Evolutionary conservation across 2,888 invertebrate genomes (phyloP).

Genomic region (Cosmopolites sordidus): DNA sequence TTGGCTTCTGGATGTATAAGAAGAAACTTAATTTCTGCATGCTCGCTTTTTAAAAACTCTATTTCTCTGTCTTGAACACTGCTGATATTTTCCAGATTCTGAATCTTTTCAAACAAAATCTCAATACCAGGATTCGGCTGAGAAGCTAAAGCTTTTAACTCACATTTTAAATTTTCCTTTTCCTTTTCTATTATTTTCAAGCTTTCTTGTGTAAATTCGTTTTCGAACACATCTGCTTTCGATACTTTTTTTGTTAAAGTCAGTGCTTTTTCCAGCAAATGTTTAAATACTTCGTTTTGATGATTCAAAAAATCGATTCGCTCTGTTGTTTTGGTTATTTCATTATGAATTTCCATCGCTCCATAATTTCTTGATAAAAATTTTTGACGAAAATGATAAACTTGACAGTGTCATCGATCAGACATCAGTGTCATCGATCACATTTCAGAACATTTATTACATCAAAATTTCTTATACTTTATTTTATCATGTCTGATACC

Average conservation of each 20-base stretch:
- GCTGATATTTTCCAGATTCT: slow-evolving; percentile 25
- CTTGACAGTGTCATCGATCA: too few relatives aligned
- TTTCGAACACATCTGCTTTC: slow-evolving; percentile 17
- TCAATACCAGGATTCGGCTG: slow-evolving; percentile 14
- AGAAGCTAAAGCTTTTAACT: slow-evolving; percentile 22
- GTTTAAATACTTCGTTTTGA: slow-evolving; percentile 32
- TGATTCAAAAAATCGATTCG: slow-evolving; percentile 28
- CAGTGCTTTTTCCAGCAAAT: slow-evolving; percentile 30
- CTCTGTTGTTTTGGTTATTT: slow-evolving; percentile 30
- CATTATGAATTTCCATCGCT: slow-evolving; percentile 33
- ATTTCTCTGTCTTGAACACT: slow-evolving; percentile 30
- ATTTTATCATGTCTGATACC: slow-evolving; percentile 19
- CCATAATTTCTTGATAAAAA: slow-evolving; percentile 7
- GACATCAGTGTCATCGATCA: background rate
- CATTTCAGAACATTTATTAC: background rate
- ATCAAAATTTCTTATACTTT: background rate
- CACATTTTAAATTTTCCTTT: slow-evolving; percentile 28
- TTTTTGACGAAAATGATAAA: slow-evolving; percentile 5
- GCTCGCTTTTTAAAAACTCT: slow-evolving; percentile 30
- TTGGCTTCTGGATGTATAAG: slow-evolving; percentile 31
- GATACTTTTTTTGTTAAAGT: slow-evolving; percentile 27
- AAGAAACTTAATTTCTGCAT: slow-evolving; percentile 34
- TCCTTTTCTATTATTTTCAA: slow-evolving; percentile 31
- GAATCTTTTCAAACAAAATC: slow-evolving; percentile 18
- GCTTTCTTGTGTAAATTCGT: slow-evolving; percentile 29